Conservation (phyloP, 2,797 vertebrate species). For the Notoglanidium macrostoma region DNA sequence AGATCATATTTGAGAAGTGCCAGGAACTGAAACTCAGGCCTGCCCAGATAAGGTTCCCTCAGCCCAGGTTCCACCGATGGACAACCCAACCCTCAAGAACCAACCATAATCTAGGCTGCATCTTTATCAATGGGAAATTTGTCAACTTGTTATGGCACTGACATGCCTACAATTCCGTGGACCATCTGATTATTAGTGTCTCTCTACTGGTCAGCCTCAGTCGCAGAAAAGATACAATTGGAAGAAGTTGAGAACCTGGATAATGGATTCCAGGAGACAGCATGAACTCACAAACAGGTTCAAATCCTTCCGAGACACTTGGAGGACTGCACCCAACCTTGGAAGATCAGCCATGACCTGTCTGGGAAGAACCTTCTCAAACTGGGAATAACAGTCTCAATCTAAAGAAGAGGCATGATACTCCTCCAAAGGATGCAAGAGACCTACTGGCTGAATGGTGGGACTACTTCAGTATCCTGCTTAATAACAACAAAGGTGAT, state of each 20-base stretch:
- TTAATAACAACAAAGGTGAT: too few species aligned
- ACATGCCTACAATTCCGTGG: background rate
- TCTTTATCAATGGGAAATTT: background rate
- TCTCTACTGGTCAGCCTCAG: background rate
- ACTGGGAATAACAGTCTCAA: background rate
- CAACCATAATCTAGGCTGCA: background rate
- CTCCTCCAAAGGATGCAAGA: background rate
- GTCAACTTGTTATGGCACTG: background rate
- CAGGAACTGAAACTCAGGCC: background rate
- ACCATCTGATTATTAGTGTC: background rate
- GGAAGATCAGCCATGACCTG: background rate
- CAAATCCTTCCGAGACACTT: background rate
- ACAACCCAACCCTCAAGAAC: background rate
- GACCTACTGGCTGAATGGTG: background rate
- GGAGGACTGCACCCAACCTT: background rate
- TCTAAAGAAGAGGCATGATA: background rate
- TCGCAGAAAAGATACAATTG: background rate
- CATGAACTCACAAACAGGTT: background rate
- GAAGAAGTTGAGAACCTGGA: background rate
- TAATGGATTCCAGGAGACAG: background rate
- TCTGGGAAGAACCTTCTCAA: background rate
- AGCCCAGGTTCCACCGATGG: background rate
- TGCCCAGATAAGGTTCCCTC: background rate
- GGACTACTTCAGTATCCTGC: too few species aligned
- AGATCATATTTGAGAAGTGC: background rate